Conservation (phyloP, 1,140 invertebrate species). For the Condylostylus longicornis region DNA sequence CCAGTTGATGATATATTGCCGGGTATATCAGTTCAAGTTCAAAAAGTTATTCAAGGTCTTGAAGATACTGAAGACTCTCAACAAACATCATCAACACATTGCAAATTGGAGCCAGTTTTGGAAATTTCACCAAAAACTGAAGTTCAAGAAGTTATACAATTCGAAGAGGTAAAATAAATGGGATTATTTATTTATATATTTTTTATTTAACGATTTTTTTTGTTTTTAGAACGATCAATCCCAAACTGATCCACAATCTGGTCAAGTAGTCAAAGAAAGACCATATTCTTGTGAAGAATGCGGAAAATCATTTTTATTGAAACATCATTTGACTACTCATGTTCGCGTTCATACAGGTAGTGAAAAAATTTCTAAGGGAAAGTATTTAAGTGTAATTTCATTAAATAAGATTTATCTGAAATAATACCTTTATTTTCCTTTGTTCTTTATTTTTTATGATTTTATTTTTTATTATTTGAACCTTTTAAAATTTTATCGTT, state of each 20-base stretch:
- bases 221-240: conserved; percentile 16
- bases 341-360: conserved; percentile 57
- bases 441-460: conserved; percentile 4
- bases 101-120: conserved; percentile 30
- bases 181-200: conserved; percentile 5
- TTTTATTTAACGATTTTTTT: conserved; percentile 3
- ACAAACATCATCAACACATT: conserved; percentile 26
- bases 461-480: background rate
- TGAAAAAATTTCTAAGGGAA: background rate
- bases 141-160: conserved; percentile 31
- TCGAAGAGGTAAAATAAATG: conserved; percentile 24
- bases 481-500: conserved; percentile 14
- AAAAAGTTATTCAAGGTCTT: conserved; percentile 33
- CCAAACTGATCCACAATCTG: conserved; percentile 19
- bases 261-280: conserved; percentile 43
- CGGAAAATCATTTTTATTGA: conserved; percentile 66
- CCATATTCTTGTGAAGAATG: conserved; percentile 68
- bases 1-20: conserved; percentile 31
- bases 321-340: conserved; percentile 68
- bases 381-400: background rate
- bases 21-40: conserved; percentile 33
- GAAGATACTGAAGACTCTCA: conserved; percentile 32
- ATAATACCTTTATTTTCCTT: no score
- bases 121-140: conserved; percentile 32
- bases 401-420: background rate